Percentiles rank a stretch among this genome's conserved stretches.
phyloP scores from a whole-genome alignment of 92 coral and sea anemone genomes.

The Phenganax marumi region DNA sequence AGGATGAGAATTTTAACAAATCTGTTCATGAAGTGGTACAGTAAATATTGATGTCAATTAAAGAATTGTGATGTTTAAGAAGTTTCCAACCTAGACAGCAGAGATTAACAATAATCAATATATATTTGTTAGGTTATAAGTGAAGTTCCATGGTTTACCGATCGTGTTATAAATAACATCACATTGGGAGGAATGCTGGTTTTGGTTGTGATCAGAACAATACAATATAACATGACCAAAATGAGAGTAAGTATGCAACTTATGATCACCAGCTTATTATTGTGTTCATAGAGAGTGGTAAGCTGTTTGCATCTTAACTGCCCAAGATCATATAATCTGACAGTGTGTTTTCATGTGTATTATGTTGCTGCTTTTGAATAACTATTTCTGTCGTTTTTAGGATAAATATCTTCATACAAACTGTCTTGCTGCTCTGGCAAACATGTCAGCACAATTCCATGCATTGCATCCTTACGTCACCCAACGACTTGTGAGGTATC shows the following conservation, averaged over 20 bases:
- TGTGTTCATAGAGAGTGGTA: too few species aligned
- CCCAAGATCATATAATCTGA: not conserved
- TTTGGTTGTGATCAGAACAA: constrained; percentile 91
- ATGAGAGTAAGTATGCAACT: constrained; percentile 78
- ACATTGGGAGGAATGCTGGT: constrained; percentile 96
- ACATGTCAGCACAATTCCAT: constrained; percentile 98
- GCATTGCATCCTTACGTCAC: constrained; percentile 98
- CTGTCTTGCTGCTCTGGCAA: constrained; percentile 94
- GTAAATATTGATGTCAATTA: constrained; percentile 1
- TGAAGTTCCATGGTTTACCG: constrained; percentile 90
- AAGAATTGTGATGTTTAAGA: not conserved
- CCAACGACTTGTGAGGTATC: constrained; percentile 94
- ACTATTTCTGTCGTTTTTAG: constrained; percentile 47
- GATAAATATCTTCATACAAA: constrained; percentile 97
- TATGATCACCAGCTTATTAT: too few species aligned
- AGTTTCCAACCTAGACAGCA: not conserved
- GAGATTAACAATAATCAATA: not conserved
- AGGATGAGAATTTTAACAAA: constrained; percentile 94
- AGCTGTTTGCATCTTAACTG: too few species aligned
- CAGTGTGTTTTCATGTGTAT: not conserved
- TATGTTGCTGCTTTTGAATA: not conserved
- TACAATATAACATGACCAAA: constrained; percentile 98
- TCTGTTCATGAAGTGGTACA: constrained; percentile 95
- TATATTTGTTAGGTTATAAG: constrained; percentile 60
- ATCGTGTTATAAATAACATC: constrained; percentile 86